A percentile compares a stretch with the other conserved stretches of the same genome.
Evolutionary conservation across 2,888 invertebrate genomes (phyloP).

Genomic region (Rhopalosiphum nymphaeae): DNA sequence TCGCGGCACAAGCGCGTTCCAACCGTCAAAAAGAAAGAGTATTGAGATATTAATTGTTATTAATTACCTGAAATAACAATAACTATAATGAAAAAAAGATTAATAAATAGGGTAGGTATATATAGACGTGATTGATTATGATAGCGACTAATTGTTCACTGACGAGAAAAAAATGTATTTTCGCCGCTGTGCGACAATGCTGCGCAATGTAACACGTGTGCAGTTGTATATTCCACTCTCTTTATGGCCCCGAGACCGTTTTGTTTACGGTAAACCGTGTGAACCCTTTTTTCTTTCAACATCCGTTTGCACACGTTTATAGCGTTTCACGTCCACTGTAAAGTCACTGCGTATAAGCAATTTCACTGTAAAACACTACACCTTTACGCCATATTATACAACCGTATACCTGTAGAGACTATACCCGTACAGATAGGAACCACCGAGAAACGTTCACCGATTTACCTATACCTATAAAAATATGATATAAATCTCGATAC

Average conservation of each 20-base stretch:
- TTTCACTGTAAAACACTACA: not conserved
- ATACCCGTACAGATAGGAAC: not conserved
- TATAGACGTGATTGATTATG: not conserved
- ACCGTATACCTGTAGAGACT: not conserved
- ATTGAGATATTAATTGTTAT: not conserved
- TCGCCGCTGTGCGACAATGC: not conserved
- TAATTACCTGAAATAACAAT: not conserved
- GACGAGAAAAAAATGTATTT: conserved; percentile 5
- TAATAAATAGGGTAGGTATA: not conserved
- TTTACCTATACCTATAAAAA: not conserved
- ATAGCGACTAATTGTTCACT: not conserved
- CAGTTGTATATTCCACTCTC: not conserved
- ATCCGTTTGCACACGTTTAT: not conserved
- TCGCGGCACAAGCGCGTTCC: not conserved
- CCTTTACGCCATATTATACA: not conserved
- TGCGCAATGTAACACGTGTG: not conserved
- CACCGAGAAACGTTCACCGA: not conserved
- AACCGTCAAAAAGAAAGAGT: not conserved
- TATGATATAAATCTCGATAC: conserved; percentile 2
- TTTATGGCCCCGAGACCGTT: not conserved
- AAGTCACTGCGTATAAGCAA: not conserved
- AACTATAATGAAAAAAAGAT: not conserved
- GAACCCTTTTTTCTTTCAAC: conserved; percentile 28
- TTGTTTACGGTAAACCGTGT: not conserved
- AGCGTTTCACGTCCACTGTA: not conserved